Evolutionary conservation across 2,888 invertebrate species (phyloP).

Genomic region (Leucoma salicis): DNA sequence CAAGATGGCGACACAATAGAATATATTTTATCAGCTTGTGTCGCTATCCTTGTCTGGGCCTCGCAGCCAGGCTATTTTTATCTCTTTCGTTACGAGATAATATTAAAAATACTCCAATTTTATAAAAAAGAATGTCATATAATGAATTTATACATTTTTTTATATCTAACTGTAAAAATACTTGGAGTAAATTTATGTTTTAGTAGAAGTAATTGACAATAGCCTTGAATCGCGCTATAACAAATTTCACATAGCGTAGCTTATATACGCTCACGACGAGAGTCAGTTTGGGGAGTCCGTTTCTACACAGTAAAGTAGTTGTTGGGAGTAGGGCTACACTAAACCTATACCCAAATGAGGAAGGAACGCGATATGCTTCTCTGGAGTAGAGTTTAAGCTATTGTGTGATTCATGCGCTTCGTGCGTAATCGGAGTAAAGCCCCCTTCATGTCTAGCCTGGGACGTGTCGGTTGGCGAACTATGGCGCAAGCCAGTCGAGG

Average conservation of each 20-base stretch:
- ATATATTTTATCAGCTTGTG: not conserved
- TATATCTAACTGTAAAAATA: not conserved
- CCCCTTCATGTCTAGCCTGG: too few species aligned
- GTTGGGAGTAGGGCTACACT: not conserved
- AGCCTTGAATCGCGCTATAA: not conserved
- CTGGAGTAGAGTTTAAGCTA: not conserved
- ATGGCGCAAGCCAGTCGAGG: too few species aligned
- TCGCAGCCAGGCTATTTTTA: not conserved
- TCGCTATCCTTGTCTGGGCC: not conserved
- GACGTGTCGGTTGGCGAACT: too few species aligned
- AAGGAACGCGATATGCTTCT: not conserved
- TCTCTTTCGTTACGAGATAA: not conserved
- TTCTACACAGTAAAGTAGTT: not conserved
- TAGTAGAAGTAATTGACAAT: not conserved
- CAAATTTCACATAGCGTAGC: not conserved
- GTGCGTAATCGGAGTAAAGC: not conserved
- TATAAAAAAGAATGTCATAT: not conserved
- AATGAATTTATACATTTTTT: not conserved
- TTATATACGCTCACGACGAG: not conserved
- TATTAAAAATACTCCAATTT: not conserved
- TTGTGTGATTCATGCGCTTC: not conserved
- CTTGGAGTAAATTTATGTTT: not conserved
- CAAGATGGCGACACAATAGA: not conserved
- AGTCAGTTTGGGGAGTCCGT: not conserved
- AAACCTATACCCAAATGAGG: not conserved